A percentile compares a stretch with the other conserved stretches of the same genome.
phyloP scores from a whole-genome alignment of 37 sponge, comb jelly and placozoan genomes.

The Dysidea cf. avara region DNA sequence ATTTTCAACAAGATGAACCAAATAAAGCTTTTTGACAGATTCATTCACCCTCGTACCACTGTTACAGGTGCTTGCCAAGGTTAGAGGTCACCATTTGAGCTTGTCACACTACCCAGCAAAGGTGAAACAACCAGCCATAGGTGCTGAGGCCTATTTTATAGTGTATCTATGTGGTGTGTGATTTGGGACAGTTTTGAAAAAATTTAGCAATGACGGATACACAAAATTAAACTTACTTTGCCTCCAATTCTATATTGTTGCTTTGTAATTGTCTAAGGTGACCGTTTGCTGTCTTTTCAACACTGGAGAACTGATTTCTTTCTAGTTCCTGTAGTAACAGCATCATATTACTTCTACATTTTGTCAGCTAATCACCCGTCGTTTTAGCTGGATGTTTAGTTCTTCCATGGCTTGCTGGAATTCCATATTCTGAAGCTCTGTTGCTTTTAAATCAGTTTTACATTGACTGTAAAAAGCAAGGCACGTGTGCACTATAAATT shows the following conservation, averaged over 20 bases:
- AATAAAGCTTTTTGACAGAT: too few species aligned
- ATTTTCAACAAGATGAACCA: too few species aligned
- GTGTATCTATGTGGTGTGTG: too few species aligned
- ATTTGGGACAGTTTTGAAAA: too few species aligned
- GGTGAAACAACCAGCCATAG: too few species aligned
- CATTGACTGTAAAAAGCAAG: too few species aligned
- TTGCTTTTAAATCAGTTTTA: conserved; percentile 37
- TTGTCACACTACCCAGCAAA: too few species aligned
- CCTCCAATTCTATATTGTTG: conserved; percentile 42
- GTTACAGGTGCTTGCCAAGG: too few species aligned
- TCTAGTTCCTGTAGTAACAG: background rate
- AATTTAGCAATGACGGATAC: background rate
- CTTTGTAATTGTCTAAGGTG: conserved; percentile 12
- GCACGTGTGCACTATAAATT: too few species aligned
- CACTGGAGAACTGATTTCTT: background rate
- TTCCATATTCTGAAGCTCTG: conserved; percentile 47
- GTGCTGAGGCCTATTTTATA: too few species aligned
- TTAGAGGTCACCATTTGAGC: too few species aligned
- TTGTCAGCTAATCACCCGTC: conserved; percentile 26
- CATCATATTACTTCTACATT: background rate
- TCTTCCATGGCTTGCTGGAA: conserved; percentile 52
- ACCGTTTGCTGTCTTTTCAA: background rate
- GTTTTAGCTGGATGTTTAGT: conserved; percentile 37
- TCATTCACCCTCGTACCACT: too few species aligned
- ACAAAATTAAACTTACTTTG: conserved; percentile 32